Evolutionary conservation across 2,888 invertebrate genomes (phyloP).

Genomic region (Nemotelus nigrinus): DNA sequence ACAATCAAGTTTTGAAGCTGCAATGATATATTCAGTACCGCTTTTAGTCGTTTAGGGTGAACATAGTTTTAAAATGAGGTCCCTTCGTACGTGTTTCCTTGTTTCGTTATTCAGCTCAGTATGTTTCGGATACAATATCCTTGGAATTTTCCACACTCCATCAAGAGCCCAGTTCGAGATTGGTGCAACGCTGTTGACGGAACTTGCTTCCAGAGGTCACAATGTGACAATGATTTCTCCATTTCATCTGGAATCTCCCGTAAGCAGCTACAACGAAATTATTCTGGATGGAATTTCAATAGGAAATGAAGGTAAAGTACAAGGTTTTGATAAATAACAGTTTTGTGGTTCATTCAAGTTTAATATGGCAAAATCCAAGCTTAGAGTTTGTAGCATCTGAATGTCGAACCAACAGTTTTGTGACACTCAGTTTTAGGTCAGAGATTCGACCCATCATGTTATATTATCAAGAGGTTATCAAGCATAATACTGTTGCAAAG

Average conservation of each 20-base stretch:
- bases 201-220: constrained; percentile 58
- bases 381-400: too few relatives aligned
- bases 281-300: constrained; percentile 9
- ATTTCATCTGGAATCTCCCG: constrained; percentile 50
- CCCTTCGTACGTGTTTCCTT: neutral
- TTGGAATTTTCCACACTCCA: constrained; percentile 27
- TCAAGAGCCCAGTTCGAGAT: constrained; percentile 59
- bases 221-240: constrained; percentile 58
- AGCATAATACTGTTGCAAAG: too few relatives aligned
- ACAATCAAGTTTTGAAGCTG: too few relatives aligned
- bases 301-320: neutral
- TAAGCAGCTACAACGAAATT: constrained; percentile 22
- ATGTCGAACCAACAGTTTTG: too few relatives aligned
- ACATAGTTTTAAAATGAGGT: constrained; percentile 9
- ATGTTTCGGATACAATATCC: constrained; percentile 26
- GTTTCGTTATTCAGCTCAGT: neutral
- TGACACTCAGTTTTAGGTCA: too few relatives aligned
- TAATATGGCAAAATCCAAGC: too few relatives aligned
- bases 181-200: constrained; percentile 57
- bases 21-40: neutral
- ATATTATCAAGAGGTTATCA: too few relatives aligned
- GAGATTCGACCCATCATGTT: too few relatives aligned
- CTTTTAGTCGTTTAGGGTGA: neutral
- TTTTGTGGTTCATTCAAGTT: too few relatives aligned
- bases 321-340: neutral